phyloP scores from a whole-genome alignment of 2,888 invertebrate species.

The Ischnura elegans region DNA sequence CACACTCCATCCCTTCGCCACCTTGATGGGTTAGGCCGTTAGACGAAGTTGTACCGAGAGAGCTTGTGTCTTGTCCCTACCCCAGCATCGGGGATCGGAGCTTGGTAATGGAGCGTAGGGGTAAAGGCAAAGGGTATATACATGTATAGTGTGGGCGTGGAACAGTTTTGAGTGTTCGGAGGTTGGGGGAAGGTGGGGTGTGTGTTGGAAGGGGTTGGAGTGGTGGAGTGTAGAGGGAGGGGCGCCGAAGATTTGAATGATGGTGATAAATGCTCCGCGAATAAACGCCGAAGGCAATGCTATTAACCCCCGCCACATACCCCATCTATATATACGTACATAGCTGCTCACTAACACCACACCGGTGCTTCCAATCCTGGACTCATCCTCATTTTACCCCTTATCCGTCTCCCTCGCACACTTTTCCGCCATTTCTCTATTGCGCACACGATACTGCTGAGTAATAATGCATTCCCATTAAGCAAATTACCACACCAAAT shows the following conservation, averaged over 20 bases:
- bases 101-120: background rate
- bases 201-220: background rate
- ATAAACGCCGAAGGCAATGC: conserved; percentile 66
- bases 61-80: background rate
- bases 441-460: conserved; percentile 36
- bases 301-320: conserved; percentile 32
- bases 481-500: conserved; percentile 65
- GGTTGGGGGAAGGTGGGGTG: background rate
- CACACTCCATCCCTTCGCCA: background rate
- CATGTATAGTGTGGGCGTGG: background rate
- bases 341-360: background rate
- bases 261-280: conserved; percentile 55
- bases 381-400: too few species aligned
- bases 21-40: conserved; percentile 5
- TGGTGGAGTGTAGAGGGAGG: background rate
- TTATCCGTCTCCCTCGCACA: background rate
- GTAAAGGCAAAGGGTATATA: background rate
- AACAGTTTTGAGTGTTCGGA: background rate
- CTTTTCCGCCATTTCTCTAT: background rate
- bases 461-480: conserved; percentile 64
- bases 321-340: too few species aligned
- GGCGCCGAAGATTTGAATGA: conserved; percentile 61
- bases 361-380: background rate
- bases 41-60: conserved; percentile 17
- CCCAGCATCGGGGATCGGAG: background rate